Evolutionary conservation across 2,797 vertebrate genomes (phyloP), one percentile per base, ranked within the genome.

Genomic region (Peromyscus attwateri): DNA sequence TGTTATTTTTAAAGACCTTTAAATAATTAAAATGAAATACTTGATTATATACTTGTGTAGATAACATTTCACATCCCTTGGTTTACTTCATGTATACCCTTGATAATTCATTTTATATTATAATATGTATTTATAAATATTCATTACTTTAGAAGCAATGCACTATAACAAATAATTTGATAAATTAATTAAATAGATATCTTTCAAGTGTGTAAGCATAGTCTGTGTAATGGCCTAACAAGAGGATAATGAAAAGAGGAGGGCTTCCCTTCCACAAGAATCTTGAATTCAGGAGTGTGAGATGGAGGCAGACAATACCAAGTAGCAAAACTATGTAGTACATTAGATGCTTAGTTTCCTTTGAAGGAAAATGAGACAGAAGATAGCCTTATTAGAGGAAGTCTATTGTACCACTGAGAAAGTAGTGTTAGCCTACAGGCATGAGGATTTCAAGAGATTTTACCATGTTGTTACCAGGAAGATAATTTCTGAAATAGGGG

Each of bases 1-100:
- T 84, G 25, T 79, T 62, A 95, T 94, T 0, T 52, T 92, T 66
- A n/a, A 93, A 89, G 64, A 75, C 7, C 9, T 57, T 95, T 91
- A 75, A 64, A 27, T 70, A 89, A 52, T 80, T 43, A 66, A 73
- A 84, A 82, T 73, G 91, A 60, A 60, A 85, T 95, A 29, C 0
- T 29, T 73, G 8, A 71, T 87, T 4, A 89, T 17, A 68, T 68
- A 40, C 3, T 68, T 91, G 1, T 31, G 0, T n/a, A 83, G 76
- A 84, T 34, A 89, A 82, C 0, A 21, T 62, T 88, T 27, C 14
- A 2, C 37, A 60, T 2, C 0, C 76, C 9, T 55, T 52, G 46
- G 11, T 70, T 64, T 82, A 40, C 23, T 80, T 95, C 40, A 64
- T 43, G 4, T 3, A 37, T 81, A 27, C 17, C 76, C n/a, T 60